These are phyloP conservation scores for Geococcyx californianus DNA, from an alignment of 2,113 vertebrate genomes.

Conservation along the genomic window DNA sequence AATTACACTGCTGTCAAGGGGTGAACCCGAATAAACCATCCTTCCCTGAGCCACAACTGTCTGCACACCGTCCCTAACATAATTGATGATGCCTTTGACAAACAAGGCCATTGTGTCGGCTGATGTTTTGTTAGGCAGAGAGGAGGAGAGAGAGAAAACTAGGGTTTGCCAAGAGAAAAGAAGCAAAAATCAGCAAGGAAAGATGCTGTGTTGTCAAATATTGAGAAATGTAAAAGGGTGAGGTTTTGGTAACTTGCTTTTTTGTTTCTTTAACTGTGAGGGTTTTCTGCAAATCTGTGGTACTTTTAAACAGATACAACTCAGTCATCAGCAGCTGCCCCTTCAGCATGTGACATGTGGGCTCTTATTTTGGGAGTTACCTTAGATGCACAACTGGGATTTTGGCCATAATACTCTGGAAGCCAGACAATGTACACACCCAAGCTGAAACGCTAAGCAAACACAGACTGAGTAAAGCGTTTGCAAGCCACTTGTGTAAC, in stretches of 20 bases:
- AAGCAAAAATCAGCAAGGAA: neutral
- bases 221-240: neutral
- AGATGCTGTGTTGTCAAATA: neutral
- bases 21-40: slow-evolving; percentile 9
- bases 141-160: slow-evolving; percentile 9
- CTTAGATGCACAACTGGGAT: slow-evolving; percentile 50
- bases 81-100: slow-evolving; percentile 62
- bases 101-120: slow-evolving; percentile 38
- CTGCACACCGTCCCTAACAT: slow-evolving; percentile 61
- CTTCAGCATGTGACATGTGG: slow-evolving; percentile 48
- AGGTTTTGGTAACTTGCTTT: slow-evolving; percentile 5
- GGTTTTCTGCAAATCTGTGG: slow-evolving; percentile 3
- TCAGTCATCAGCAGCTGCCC: slow-evolving; percentile 25
- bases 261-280: neutral
- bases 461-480: slow-evolving; percentile 49
- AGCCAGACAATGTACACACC: slow-evolving; percentile 65
- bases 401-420: slow-evolving; percentile 40
- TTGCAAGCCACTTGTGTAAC: slow-evolving; percentile 59
- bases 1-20: neutral
- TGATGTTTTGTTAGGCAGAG: slow-evolving; percentile 52
- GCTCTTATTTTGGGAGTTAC: slow-evolving; percentile 57
- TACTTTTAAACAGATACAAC: slow-evolving; percentile 27
- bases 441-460: slow-evolving; percentile 59
- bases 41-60: slow-evolving; percentile 45
- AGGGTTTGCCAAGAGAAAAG: slow-evolving; percentile 42